A percentile compares a stretch with the other conserved stretches of the same genome.
These are phyloP conservation scores for Labrus mixtus DNA, from an alignment of 2,113 vertebrate species.

Conservation along the genomic window DNA sequence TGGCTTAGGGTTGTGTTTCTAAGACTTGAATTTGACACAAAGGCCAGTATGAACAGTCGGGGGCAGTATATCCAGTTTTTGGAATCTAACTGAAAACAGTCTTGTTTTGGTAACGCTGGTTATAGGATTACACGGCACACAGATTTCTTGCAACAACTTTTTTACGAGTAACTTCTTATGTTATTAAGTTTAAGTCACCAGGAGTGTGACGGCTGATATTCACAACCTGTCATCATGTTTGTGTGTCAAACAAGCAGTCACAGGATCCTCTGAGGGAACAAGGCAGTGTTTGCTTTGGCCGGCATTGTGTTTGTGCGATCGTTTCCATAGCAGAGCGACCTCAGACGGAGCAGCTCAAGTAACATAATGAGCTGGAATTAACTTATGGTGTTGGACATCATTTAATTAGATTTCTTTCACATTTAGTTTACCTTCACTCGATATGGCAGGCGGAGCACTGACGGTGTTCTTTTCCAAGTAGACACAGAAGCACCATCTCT, in stretches of 20 bases:
- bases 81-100: too few relatives aligned
- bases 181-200: not conserved
- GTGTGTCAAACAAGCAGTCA: not conserved
- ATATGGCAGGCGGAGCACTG: not conserved
- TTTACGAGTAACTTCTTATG: too few relatives aligned
- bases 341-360: conserved; percentile 22
- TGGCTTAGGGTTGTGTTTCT: not conserved
- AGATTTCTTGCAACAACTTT: too few relatives aligned
- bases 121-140: too few relatives aligned
- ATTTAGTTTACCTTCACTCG: conserved; percentile 14
- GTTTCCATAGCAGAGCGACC: conserved; percentile 29
- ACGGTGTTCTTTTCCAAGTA: not conserved
- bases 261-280: not conserved
- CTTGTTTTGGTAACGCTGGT: too few relatives aligned
- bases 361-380: conserved; percentile 35
- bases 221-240: not conserved
- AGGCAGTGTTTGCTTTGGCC: conserved; percentile 3
- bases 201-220: not conserved
- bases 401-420: conserved; percentile 36
- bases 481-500: not conserved
- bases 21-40: not conserved
- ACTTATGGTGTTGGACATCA: conserved; percentile 9
- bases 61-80: too few relatives aligned
- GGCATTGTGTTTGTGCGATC: conserved; percentile 7
- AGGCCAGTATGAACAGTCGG: not conserved